Evolutionary conservation across 2,113 vertebrate species (phyloP).

Genomic region (Oncorhynchus tshawytscha): DNA sequence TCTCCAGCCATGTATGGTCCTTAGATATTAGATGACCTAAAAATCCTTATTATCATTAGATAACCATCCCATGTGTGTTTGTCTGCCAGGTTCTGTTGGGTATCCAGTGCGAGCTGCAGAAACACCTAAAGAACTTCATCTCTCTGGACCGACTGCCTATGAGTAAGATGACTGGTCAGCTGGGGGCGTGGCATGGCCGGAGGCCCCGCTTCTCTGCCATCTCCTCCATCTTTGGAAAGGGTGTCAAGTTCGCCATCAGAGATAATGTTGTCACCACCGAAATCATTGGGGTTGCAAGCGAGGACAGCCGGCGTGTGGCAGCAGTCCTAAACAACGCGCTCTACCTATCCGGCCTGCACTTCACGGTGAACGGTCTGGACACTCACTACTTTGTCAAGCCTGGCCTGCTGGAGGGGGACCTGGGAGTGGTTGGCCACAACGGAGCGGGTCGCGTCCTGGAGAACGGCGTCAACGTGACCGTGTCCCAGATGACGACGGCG

Average conservation of each 20-base stretch:
- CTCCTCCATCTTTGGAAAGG: conserved; percentile 94
- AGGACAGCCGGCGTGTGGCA: conserved; percentile 94
- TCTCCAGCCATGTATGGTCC: background rate
- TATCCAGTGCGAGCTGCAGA: conserved; percentile 94
- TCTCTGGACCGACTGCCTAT: conserved; percentile 94
- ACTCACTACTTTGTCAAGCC: conserved; percentile 97
- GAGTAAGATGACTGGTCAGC: conserved; percentile 76
- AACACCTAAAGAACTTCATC: conserved; percentile 93
- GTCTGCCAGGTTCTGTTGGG: conserved; percentile 83
- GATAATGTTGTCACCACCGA: conserved; percentile 86
- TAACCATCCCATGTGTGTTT: background rate
- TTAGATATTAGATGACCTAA: background rate
- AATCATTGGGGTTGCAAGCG: conserved; percentile 93
- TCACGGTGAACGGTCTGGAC: conserved; percentile 91
- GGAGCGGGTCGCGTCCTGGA: conserved; percentile 84
- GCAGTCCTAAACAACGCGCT: conserved; percentile 88
- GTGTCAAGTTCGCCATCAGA: conserved; percentile 90
- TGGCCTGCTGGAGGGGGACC: conserved; percentile 90
- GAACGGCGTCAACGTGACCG: conserved; percentile 95
- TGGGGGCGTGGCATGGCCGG: conserved; percentile 69
- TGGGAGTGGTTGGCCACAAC: conserved; percentile 78
- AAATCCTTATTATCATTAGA: background rate
- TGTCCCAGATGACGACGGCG: conserved; percentile 93
- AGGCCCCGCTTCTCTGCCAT: conserved; percentile 85
- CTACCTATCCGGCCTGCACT: conserved; percentile 89